Base-by-base conservation (phyloP, 1,140 invertebrate species). In the Halyomorpha halys region DNA sequence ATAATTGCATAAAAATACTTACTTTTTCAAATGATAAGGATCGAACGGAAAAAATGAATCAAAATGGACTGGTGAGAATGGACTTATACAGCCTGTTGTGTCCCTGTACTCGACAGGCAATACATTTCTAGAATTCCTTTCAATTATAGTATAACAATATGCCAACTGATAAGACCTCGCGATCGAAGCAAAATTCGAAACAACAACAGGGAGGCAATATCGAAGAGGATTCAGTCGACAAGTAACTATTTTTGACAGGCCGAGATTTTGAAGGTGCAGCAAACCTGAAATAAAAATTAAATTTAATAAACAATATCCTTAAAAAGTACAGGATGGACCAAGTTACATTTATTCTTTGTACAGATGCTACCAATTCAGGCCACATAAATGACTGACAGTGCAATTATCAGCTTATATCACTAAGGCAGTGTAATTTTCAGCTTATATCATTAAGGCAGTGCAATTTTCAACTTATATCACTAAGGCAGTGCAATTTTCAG, bases 141-240 rank as follows among this genome's bases (percentile, higher is more conserved):
- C 90, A 44, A 97, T 87, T 53, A 96, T 81, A 0, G 91, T 82
- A 73, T 93, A 87, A 76, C 93, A 97, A 76, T 95, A 96, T 5
- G 89, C 91, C 53, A 97, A 77, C 73, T 96, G 93, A 74, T 94
- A 88, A n/a, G 83, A 83, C 68, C 88, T 81, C 1, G 90, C 86
- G 6, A 94, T 81, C 0, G 85, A 83, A 2, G 91, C 88, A 77
- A 97, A 97, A 23, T 87, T 86, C 69, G 85, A 83, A 0, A 87
- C 84, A 21, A 97, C 82, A 18, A 84, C 79, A 0, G 83, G 80
- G 54, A 86, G 79, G 73, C 91, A 94, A 1, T 85, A 80, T 60
- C 84, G 80, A 16, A 97, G 75, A 2, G 94, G 94, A 78, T 97
- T 97, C 65, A 97, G 77, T 63, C 83, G 78, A 71, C 86, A 87